Base-by-base conservation (phyloP, 1,140 invertebrate genomes). In the Diabrotica virgifera region DNA sequence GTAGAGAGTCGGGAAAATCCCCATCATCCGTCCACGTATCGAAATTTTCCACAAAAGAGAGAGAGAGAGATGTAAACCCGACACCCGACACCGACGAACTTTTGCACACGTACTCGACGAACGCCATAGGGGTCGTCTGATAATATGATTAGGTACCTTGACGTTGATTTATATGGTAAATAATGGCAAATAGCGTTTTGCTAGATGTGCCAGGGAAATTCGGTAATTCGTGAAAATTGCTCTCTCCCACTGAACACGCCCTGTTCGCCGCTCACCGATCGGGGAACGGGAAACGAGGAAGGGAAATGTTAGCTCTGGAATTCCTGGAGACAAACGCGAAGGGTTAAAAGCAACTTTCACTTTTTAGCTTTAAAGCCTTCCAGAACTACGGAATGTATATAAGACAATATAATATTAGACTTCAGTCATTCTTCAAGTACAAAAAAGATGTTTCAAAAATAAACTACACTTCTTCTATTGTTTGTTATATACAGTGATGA, bases 91-190 rank as follows among this genome's bases (percentile, higher is more conserved):
- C n/a, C n/a, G n/a, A n/a, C n/a, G n/a, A 10, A 55, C 53, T 13
- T 36, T 9, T 10, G 51, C 51, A 52, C 52, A 13, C 53, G 24
- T 55, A 55, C 53, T 13, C 53, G 8, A 9, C 53, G 9, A 13
- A 24, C 40, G 37, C 24, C 64, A 55, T 52, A 50, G 59, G 64
- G 68, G 68, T 64, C 52, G 68, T 58, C 65, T 60, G 63, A 65
- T 70, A 70, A 70, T 66, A 70, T 70, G 68, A 70, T 70, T 70
- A 70, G 68, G 65, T 67, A 70, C 68, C 68, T 60, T 70, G 68
- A 70, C 68, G 64, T 70, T 70, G 68, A 70, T 70, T 70, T 70
- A 70, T 70, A 70, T 67, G 68, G 68, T 70, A 70, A 70, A 70
- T 70, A 70, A 70, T 70, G 64, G 68, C 59, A 63, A 70, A 69